Percentiles rank a stretch among this genome's conserved stretches.
phyloP scores from a whole-genome alignment of 2,888 invertebrate species.

The Ecliptopera silaceata region DNA sequence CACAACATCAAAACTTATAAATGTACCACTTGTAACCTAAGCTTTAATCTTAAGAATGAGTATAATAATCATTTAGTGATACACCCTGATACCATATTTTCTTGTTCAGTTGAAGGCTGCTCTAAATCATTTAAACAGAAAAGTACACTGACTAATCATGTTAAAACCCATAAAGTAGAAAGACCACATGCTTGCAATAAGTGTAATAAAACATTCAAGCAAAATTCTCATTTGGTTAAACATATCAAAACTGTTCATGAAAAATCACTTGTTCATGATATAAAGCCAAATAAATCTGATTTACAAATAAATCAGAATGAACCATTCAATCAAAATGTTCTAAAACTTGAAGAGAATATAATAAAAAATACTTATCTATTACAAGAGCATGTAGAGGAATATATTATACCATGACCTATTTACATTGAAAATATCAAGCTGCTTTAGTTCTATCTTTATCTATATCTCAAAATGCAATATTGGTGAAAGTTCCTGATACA shows the following conservation, averaged over 20 bases:
- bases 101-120: constrained; percentile 3
- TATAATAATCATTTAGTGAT: neutral
- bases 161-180: constrained; percentile 4
- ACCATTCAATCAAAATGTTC: neutral
- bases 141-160: constrained; percentile 4
- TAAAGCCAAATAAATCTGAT: neutral
- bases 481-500: too few species aligned
- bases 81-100: neutral
- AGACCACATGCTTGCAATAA: constrained; percentile 3
- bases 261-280: too few species aligned
- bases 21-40: neutral
- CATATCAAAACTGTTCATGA: neutral
- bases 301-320: neutral
- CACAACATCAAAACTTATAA: neutral
- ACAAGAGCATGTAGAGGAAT: neutral
- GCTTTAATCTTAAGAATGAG: neutral
- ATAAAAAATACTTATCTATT: neutral
- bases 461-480: too few species aligned
- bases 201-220: constrained; percentile 7
- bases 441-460: too few species aligned
- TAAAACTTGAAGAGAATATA: neutral
- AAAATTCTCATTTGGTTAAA: constrained; percentile 6
- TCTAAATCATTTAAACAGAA: neutral
- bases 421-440: too few species aligned
- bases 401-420: constrained; percentile 3